phyloP scores from a whole-genome alignment of 2,888 invertebrate species.

The Acrobasis consociella region DNA sequence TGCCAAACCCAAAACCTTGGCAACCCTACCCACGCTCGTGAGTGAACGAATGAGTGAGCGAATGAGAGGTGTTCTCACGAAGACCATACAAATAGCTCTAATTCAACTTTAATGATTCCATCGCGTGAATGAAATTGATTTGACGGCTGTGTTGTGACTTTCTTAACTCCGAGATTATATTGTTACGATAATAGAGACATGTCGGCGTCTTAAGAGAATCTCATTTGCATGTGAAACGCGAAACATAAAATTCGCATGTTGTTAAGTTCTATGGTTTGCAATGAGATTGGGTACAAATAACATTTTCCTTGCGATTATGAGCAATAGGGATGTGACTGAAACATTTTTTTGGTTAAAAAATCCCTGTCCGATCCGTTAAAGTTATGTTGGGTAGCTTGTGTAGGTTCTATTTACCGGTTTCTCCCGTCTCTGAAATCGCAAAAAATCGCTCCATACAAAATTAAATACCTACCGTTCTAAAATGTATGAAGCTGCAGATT shows the following conservation, averaged over 20 bases:
- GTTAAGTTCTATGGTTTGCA: neutral
- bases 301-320: too few species aligned
- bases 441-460: too few species aligned
- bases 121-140: constrained; percentile 82
- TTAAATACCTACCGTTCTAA: too few species aligned
- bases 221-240: constrained; percentile 6
- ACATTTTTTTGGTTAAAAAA: too few species aligned
- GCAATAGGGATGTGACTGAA: too few species aligned
- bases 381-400: too few species aligned
- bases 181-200: constrained; percentile 31
- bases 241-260: constrained; percentile 6
- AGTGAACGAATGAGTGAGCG: constrained; percentile 59
- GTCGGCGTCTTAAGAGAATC: constrained; percentile 17
- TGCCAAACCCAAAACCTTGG: constrained; percentile 22
- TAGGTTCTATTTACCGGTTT: too few species aligned
- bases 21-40: constrained; percentile 59
- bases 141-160: constrained; percentile 68
- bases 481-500: too few species aligned
- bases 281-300: too few species aligned
- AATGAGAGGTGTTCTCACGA: constrained; percentile 69
- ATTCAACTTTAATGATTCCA: constrained; percentile 77
- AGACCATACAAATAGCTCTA: constrained; percentile 64
- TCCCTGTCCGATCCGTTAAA: too few species aligned
- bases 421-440: too few species aligned
- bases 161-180: constrained; percentile 38